Percentiles rank a stretch among this genome's conserved stretches.
These are phyloP conservation scores for Trididemnum clinides DNA, from an alignment of 23 tunicate species.

Conservation along the genomic window DNA sequence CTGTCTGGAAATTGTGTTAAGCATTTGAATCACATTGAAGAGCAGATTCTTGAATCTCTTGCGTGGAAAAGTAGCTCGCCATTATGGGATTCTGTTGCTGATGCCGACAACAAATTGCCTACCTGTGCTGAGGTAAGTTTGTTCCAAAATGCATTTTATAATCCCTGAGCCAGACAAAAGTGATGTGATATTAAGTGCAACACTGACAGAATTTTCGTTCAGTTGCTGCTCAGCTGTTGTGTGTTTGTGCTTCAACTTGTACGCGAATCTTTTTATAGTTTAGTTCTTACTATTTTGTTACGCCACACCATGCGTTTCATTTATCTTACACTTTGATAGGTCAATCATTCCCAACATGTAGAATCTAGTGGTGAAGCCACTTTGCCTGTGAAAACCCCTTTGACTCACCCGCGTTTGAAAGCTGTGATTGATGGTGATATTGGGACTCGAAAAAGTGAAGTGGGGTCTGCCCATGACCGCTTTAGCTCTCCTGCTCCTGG, in stretches of 20 bases:
- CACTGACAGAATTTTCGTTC: too few species aligned
- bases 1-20: conserved; percentile 71
- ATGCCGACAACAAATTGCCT: conserved; percentile 31
- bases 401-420: conserved; percentile 55
- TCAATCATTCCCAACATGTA: conserved; percentile 57
- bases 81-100: conserved; percentile 71
- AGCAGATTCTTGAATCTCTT: conserved; percentile 84
- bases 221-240: too few species aligned
- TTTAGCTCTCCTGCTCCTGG: conserved; percentile 93
- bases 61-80: conserved; percentile 91
- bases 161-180: too few species aligned
- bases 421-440: conserved; percentile 58
- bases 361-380: conserved; percentile 1
- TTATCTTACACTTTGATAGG: too few species aligned
- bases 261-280: too few species aligned
- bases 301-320: too few species aligned
- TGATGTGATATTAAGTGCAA: too few species aligned
- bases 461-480: conserved; percentile 74
- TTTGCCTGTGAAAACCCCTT: neutral
- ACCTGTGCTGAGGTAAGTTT: conserved; percentile 72
- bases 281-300: too few species aligned
- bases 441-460: conserved; percentile 20
- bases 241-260: too few species aligned
- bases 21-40: conserved; percentile 87
- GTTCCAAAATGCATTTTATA: too few species aligned